Evolutionary conservation across 2,888 invertebrate genomes (phyloP), one percentile per base, ranked within the genome.

Genomic region (Drosophila longiperda): DNA sequence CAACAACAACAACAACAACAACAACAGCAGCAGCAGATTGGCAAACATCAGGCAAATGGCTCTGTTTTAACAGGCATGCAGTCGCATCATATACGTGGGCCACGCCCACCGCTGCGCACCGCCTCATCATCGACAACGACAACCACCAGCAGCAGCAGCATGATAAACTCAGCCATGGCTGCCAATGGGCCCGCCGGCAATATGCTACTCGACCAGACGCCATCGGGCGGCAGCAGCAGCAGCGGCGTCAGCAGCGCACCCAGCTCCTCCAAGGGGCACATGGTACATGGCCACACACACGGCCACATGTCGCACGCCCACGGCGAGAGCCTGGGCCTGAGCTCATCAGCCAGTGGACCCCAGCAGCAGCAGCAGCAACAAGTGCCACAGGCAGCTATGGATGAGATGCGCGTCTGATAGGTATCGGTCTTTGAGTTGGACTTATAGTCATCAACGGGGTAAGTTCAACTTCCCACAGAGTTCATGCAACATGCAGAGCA

Each of bases 401-500:
- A 96, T 93, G 97, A 97, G 94, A 97, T 97, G 97, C 94, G 97
- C 93, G 97, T 97, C 95, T 97, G 97, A 97, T 96, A 93, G 93
- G 92, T 91, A 83, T 91, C 92, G 91, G 92, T 92, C 89, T 93
- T 92, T 91, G 92, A 93, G 90, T 90, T 92, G 89, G 92, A 92
- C 82, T 93, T 92, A 92, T 92, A 92, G 92, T 93, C 92, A 89
- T 92, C 91, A 90, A 89, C 91, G 82, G 90, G 92, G 93, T 93
- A 84, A 92, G 92, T 92, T 36, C 9, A 48, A n/a, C 15, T 8
- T 15, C 45, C 15, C 23, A 2, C 45, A 23, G 8, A 15, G 15
- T 15, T 45, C 45, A 15, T 8, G 7, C 36, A 45, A 29, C 3
- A n/a, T 17, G 6, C 29, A 4, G 17, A n/a, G 6, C 1, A 11